These are phyloP conservation scores for Sebastes hubbsi DNA, from an alignment of 2,797 vertebrate genomes.

Conservation along the genomic window DNA sequence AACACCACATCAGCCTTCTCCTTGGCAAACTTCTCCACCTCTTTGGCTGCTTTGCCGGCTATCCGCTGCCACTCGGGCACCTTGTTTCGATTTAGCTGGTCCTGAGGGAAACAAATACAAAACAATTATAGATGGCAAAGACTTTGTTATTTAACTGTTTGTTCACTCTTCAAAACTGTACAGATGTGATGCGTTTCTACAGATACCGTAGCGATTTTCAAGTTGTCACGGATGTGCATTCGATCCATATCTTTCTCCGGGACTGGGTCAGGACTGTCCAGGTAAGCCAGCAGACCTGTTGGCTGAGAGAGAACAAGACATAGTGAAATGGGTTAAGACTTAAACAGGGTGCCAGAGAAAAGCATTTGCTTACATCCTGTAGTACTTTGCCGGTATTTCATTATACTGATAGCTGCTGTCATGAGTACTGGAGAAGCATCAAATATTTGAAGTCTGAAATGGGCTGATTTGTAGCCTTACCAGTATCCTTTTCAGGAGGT, in stretches of 20 bases:
- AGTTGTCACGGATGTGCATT: slow-evolving; percentile 97
- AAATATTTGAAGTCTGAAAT: background rate
- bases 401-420: slow-evolving; percentile 27
- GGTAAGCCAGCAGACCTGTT: slow-evolving; percentile 91
- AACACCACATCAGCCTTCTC: slow-evolving; percentile 96
- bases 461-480: slow-evolving; percentile 68
- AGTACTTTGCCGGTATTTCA: background rate
- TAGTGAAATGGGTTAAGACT: background rate
- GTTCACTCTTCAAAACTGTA: background rate
- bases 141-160: background rate
- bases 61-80: slow-evolving; percentile 98
- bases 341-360: slow-evolving; percentile 5
- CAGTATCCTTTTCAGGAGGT: slow-evolving; percentile 97
- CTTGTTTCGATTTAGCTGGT: slow-evolving; percentile 96
- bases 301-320: slow-evolving; percentile 80
- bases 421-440: slow-evolving; percentile 1
- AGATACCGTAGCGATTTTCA: slow-evolving; percentile 95
- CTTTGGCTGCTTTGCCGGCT: slow-evolving; percentile 98
- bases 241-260: slow-evolving; percentile 95
- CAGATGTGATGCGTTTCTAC: background rate
- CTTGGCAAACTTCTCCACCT: slow-evolving; percentile 99
- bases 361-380: background rate
- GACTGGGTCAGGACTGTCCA: slow-evolving; percentile 93
- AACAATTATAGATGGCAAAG: background rate
- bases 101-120: slow-evolving; percentile 77